Conservation (phyloP, 2,797 vertebrate species). For the Siniperca obscura region DNA sequence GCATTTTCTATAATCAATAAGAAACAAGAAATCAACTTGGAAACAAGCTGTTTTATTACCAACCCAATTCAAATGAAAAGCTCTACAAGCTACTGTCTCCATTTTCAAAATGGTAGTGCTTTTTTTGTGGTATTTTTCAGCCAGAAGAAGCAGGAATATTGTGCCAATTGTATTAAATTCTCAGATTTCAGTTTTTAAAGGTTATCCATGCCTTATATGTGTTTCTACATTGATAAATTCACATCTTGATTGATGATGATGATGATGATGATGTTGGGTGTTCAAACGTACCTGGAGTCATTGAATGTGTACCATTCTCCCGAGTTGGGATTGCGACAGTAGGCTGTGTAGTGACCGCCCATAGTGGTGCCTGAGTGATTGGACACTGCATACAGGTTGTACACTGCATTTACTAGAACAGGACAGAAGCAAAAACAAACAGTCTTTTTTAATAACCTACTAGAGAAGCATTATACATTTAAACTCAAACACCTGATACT, state of each 20-base stretch:
- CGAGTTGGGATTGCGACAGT: conserved; percentile 93
- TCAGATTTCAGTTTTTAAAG: neutral
- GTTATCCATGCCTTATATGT: no score
- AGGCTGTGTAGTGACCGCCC: conserved; percentile 98
- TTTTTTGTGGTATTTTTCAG: neutral
- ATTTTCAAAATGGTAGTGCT: neutral
- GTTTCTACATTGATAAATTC: neutral
- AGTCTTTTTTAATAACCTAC: neutral
- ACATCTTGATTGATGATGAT: neutral
- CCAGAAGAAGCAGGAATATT: neutral
- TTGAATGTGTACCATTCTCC: conserved; percentile 98
- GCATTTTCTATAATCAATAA: neutral
- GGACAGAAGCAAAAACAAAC: conserved; percentile 24
- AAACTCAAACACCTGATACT: neutral
- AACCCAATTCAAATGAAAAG: neutral
- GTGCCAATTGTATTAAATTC: no score
- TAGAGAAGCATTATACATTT: neutral
- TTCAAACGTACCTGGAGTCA: conserved; percentile 91
- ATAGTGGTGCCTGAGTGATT: conserved; percentile 99
- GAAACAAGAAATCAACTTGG: neutral
- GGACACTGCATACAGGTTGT: conserved; percentile 98
- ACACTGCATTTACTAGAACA: conserved; percentile 86
- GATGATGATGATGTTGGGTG: neutral
- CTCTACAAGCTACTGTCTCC: neutral
- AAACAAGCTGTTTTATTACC: neutral